Conservation (phyloP, 2,888 invertebrate species). For the Hydraecia micacea region DNA sequence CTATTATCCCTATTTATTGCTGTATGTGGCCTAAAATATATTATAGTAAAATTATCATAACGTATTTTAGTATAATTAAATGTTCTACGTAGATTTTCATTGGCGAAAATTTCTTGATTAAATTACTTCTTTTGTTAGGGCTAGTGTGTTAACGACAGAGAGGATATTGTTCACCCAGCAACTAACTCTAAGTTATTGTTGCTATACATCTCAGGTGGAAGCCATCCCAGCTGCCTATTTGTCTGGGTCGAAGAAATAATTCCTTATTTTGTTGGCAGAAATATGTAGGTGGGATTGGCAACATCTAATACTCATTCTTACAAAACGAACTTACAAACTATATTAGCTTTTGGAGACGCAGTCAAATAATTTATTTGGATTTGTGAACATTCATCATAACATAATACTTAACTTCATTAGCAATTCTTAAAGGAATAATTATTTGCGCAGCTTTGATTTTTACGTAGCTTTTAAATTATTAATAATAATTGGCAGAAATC, state of each 20-base stretch:
- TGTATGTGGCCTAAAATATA: neutral
- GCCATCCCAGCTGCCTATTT: slow-evolving; percentile 61
- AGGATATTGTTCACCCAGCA: slow-evolving; percentile 32
- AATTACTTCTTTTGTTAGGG: slow-evolving; percentile 19
- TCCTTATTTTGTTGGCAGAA: slow-evolving; percentile 48
- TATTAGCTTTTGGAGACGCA: neutral
- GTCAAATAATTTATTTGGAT: neutral
- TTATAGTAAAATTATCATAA: neutral
- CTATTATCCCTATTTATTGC: neutral
- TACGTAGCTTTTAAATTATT: neutral
- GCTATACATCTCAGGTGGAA: slow-evolving; percentile 60
- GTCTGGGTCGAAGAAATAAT: slow-evolving; percentile 43
- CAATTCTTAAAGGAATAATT: neutral
- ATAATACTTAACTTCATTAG: neutral
- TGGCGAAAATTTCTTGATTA: neutral
- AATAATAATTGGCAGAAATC: neutral
- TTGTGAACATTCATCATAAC: neutral
- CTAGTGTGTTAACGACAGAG: slow-evolving; percentile 18
- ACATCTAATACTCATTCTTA: slow-evolving; percentile 9
- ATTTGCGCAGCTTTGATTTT: slow-evolving; percentile 1
- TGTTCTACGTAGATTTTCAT: slow-evolving; percentile 2
- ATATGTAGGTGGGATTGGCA: slow-evolving; percentile 32
- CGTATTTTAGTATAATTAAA: too few species aligned
- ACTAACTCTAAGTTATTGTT: slow-evolving; percentile 68
- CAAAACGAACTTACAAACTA: neutral